phyloP scores from a whole-genome alignment of 2,113 vertebrate species.

The Castor canadensis region DNA sequence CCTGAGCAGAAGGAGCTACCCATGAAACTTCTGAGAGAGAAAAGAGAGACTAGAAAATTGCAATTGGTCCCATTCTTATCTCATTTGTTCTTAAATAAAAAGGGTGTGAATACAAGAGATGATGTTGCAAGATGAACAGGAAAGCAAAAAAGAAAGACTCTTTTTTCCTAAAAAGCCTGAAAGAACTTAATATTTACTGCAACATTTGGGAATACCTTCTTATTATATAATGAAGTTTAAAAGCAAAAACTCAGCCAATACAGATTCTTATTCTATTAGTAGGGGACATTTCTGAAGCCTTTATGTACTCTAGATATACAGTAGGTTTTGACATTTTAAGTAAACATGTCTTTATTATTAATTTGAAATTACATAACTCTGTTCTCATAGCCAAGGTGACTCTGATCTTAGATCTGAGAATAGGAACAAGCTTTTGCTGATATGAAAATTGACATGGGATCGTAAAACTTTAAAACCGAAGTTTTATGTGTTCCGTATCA shows the following conservation, averaged over 20 bases:
- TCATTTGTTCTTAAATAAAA: background rate
- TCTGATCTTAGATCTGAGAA: background rate
- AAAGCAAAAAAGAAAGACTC: background rate
- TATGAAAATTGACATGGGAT: background rate
- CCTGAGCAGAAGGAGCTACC: background rate
- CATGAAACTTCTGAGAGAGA: background rate
- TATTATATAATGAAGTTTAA: background rate
- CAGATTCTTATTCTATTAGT: background rate
- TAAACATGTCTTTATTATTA: conserved; percentile 12
- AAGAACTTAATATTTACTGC: background rate
- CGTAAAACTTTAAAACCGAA: background rate
- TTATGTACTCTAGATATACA: conserved; percentile 3
- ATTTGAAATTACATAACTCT: background rate
- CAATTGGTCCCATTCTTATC: background rate
- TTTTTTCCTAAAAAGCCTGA: background rate
- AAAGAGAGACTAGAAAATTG: background rate
- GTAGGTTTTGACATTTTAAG: conserved; percentile 30
- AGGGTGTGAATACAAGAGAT: background rate
- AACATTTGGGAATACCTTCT: background rate
- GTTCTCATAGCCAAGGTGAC: background rate
- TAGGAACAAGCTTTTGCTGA: background rate
- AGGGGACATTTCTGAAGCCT: background rate
- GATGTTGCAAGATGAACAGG: background rate
- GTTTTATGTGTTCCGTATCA: background rate
- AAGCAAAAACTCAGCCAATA: background rate